These are phyloP conservation scores for Pseudachorutes palmiensis DNA, from an alignment of 1,140 invertebrate species.

Conservation along the genomic window DNA sequence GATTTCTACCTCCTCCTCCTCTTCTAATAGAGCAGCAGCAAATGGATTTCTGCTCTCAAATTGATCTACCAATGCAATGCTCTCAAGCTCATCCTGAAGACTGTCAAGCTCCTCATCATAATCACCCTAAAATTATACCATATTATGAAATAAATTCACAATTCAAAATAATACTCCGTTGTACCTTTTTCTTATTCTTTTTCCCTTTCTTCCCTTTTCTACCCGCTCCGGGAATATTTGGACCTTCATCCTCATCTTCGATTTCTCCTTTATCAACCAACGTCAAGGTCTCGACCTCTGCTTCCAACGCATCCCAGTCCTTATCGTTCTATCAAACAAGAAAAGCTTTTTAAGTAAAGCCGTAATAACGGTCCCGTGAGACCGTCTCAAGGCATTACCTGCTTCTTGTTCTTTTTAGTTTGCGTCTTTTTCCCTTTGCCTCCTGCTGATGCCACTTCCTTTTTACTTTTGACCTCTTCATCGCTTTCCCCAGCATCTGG, in stretches of 20 bases:
- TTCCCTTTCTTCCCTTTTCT: conserved; percentile 9
- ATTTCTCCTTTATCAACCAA: neutral
- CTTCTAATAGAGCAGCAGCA: neutral
- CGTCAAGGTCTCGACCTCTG: neutral
- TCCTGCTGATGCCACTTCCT: neutral
- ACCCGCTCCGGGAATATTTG: neutral
- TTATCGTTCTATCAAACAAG: neutral
- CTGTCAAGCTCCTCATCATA: neutral
- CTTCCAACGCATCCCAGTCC: neutral
- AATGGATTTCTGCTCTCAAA: conserved; percentile 7
- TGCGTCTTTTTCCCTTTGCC: neutral
- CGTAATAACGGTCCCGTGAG: neutral
- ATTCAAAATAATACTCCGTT: neutral
- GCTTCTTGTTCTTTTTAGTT: conserved; percentile 4
- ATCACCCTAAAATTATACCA: neutral
- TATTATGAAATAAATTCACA: neutral
- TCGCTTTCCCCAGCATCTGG: neutral
- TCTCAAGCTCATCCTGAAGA: neutral
- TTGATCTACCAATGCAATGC: neutral
- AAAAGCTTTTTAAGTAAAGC: neutral
- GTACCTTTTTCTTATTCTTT: conserved; percentile 7
- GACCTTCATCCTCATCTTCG: conserved; percentile 8
- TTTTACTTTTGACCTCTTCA: neutral
- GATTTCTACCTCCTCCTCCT: neutral
- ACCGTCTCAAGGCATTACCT: neutral